Evolutionary conservation across 2,797 vertebrate species (phyloP), one percentile per base, ranked within the genome.

Genomic region (Oreochromis mossambicus): DNA sequence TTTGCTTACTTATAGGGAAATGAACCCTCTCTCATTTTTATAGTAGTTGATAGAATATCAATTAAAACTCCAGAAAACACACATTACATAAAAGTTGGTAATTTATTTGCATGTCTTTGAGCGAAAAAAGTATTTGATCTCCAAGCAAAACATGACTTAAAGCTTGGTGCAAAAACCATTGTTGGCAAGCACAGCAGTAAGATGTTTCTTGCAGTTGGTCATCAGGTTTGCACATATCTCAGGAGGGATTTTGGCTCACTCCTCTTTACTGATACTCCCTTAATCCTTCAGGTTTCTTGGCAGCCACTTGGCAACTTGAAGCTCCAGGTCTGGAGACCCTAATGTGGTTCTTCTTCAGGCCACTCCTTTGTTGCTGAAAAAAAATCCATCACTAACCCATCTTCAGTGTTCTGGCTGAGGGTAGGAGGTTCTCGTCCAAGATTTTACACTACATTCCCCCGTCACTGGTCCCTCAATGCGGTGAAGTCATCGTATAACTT

Each of bases 101-200:
- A 63, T 63, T 63, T 63, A 36, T 63, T 36, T 63, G 32, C 58
- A n/a, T 36, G 58, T n/a, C 58, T 63, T 63, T 63, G 58, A 63
- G 58, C 32, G n/a, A 63, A 36, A 63, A 36, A 36, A n/a, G 10
- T 36, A 63, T 36, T 63, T 63, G n/a, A 63, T 36, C 58, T 63
- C 11, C 10, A 63, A n/a, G 32, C 4, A 63, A 63, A 63, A 63
- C 58, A 63, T 36, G 32, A 63, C 32, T 36, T n/a, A 63, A 63
- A 36, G 11, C 32, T 36, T 36, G 58, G 58, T 36, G 58, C 1
- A 63, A 36, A 63, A 63, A n/a, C 32, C 17, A 36, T n/a, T 36
- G 58, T 63, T 63, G 10, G 17, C 10, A 63, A 63, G 56, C 58
- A 0, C 0, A 61, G 58, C 58, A 61, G 32, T 61, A 61, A n/a